Evolutionary conservation across 2,113 vertebrate species (phyloP), one percentile per base, ranked within the genome.

Genomic region (Chloroceryle aenea): DNA sequence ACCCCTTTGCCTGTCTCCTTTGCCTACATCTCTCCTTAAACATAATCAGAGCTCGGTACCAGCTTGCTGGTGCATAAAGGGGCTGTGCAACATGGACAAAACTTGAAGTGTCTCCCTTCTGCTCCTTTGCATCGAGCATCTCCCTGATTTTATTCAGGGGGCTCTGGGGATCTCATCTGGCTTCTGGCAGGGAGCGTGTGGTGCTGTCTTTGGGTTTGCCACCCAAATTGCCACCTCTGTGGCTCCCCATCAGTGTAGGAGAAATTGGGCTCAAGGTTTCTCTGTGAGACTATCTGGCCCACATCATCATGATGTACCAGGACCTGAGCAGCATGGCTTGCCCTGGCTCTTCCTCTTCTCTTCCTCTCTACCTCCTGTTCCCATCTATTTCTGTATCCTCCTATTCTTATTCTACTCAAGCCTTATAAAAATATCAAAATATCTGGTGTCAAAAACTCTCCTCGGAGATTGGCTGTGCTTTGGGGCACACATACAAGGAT

Each of bases 101-200:
- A 36, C 56, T 85, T 48, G 21, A 86, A 34, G 17, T n/a, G 40
- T 83, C 20, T 13, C 29, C 14, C 16, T 85, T 47, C 64, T 61
- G 17, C 18, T 38, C 17, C 56, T 68, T 19, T 72, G 53, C 26
- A 6, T 17, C 34, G 40, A 50, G 9, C 32, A 15, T 23, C 76
- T 68, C 32, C 62, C 26, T 17, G 15, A 34, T 72, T 50, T 55
- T 52, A 36, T 0, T 32, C 34, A 23, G 36, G 5, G 21, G 13
- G 58, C 21, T 38, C 38, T 3, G 1, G 20, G 53, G 26, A 14
- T 27, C 53, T n/a, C 0, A 0, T 5, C 1, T 1, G 4, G 27
- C 27, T 71, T 45, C 90, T 79, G 67, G 13, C 32, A 71, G 45
- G 19, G 83, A 34, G 32, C 0, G 2, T 11, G 7, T 1, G 0